Base-by-base conservation (phyloP, 2,797 vertebrate species). In the Cryptoblepharus egeriae region DNA sequence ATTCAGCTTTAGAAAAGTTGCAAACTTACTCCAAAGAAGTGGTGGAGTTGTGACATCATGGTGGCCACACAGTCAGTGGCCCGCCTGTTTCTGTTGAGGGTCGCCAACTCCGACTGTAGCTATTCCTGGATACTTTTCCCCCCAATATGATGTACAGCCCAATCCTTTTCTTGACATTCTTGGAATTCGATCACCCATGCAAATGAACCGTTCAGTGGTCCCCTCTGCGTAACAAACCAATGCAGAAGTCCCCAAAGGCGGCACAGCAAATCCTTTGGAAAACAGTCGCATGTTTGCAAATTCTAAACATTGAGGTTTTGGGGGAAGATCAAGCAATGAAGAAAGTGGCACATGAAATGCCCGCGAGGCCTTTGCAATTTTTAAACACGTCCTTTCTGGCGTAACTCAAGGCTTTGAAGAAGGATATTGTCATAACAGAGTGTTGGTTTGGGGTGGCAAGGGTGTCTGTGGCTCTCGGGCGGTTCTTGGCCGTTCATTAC, bases 391-490 rank as follows among this genome's bases (percentile, higher is more conserved):
- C 84, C 88, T 93, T 84, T 37, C 89, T 90, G 88, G 87, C 1
- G 81, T 68, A 90, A 89, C 87, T 90, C 87, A 90, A 88, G 89
- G 42, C 86, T 88, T 81, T 81, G 92, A 89, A 91, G 91, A 91
- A 91, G 91, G 76, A 86, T 82, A 89, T 80, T 89, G 88, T 88
- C 86, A 12, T 2, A 6, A 55, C 87, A 89, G 89, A 88, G 87
- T 90, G 89, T 89, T 89, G 84, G 91, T 89, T 93, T 87, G 91
- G 87, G 70, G 84, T 81, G 92, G 88, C 87, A 88, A 88, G 88
- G 89, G 88, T 88, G 89, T 86, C 86, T 0, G 16, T 89, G 90
- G 88, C 91, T 92, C 69, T 26, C 10, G 42, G 69, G 16, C 30
- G 91, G 76, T 4, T 42, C 4, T 42, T 42, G 39, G 39, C n/a